Percentiles rank a stretch among this genome's conserved stretches.
phyloP scores from a whole-genome alignment of 2,888 invertebrate genomes.

The Autographa gamma region DNA sequence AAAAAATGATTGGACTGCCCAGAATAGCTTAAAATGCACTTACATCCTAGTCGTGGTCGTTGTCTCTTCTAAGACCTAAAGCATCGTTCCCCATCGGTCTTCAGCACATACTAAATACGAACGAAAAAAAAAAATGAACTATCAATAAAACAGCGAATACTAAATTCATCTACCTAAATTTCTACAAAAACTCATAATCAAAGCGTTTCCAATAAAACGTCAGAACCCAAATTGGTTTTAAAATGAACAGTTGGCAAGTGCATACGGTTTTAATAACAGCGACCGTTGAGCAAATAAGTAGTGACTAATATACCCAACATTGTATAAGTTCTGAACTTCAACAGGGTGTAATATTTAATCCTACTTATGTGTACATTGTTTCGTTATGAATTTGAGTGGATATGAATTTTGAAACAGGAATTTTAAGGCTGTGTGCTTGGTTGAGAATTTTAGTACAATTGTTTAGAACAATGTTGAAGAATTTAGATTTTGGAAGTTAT shows the following conservation, averaged over 20 bases:
- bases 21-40: too few species aligned
- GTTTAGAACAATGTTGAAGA: neutral
- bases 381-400: slow-evolving; percentile 11
- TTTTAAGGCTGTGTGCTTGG: neutral
- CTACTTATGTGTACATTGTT: slow-evolving; percentile 22
- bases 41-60: too few species aligned
- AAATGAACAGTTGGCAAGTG: slow-evolving; percentile 43
- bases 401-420: slow-evolving; percentile 7
- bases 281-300: slow-evolving; percentile 41
- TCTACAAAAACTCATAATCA: slow-evolving; percentile 5
- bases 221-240: slow-evolving; percentile 34
- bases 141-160: neutral
- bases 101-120: too few species aligned
- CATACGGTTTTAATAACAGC: slow-evolving; percentile 48
- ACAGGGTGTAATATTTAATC: slow-evolving; percentile 51
- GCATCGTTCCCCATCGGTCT: too few species aligned
- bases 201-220: slow-evolving; percentile 19
- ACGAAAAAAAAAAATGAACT: neutral
- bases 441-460: slow-evolving; percentile 6
- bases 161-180: neutral
- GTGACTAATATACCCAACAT: slow-evolving; percentile 45
- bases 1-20: too few species aligned
- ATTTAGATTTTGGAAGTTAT: slow-evolving; percentile 5
- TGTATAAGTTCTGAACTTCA: slow-evolving; percentile 49
- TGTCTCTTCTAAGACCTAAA: too few species aligned